Base-by-base conservation (phyloP, 2,113 vertebrate genomes). In the Hiodon tergisus region DNA sequence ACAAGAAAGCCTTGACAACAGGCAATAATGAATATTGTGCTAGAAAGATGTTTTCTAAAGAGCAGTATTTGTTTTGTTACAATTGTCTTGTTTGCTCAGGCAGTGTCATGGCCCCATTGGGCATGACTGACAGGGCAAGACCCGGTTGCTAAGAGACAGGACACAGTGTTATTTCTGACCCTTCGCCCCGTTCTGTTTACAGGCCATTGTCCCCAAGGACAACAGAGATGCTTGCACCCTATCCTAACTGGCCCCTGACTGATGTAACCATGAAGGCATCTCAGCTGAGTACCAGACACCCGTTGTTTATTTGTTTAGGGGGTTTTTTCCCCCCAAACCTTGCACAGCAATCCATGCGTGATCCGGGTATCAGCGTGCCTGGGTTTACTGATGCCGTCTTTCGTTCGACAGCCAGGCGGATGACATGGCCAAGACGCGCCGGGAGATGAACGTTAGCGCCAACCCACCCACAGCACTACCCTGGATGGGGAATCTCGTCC, bases 151-250 rank as follows among this genome's bases (percentile, higher is more conserved):
- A 66, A 71, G 68, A 47, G 59, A 61, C 58, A 62, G 6, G 48
- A 54, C 16, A 62, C 58, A 58, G 31, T 65, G 67, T 46, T 53
- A 52, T 47, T 51, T 63, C 47, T 62, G 59, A 70, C 51, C 17
- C 61, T 31, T 66, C 3, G 4, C 6, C 7, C 17, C 51, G 31
- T 63, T 66, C 46, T 76, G 69, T 76, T 71, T 71, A 76, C 69
- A 71, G 69, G n/a, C 51, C 69, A 58, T 62, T 76, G 54, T 69
- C 75, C 75, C 61, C 54, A 6, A 46, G 51, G 69, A 63, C 59
- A 55, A 50, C 14, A 65, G 46, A 63, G 75, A 76, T 63, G 46
- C 31, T 65, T 68, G 17, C 61, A 31, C 50, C 59, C 17, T 47
- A 46, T 53, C 51, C 60, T 16, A 47, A 71, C 17, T 47, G 69